These are phyloP conservation scores for Enteromius thamalakanensis DNA, from an alignment of 2,797 vertebrate genomes.

Conservation along the genomic window DNA sequence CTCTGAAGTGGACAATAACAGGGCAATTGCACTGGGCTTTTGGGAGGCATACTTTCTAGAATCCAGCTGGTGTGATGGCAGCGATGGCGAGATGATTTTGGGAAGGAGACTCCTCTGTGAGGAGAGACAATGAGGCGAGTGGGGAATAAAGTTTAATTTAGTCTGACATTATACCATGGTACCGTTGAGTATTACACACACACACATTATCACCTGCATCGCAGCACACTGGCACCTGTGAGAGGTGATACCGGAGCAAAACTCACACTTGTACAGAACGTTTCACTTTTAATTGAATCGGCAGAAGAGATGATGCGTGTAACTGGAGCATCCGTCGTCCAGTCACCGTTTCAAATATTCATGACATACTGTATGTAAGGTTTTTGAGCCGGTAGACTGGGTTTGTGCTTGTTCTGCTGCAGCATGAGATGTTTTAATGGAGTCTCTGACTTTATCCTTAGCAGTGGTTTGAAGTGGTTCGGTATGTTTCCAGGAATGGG, in stretches of 20 bases:
- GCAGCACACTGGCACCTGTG: slow-evolving; percentile 44
- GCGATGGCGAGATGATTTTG: slow-evolving; percentile 53
- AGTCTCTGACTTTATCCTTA: not conserved
- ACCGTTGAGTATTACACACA: slow-evolving; percentile 10
- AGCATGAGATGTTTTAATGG: not conserved
- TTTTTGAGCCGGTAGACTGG: not conserved
- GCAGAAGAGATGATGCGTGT: too few species aligned
- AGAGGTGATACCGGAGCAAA: not conserved
- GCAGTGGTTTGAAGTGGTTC: not conserved
- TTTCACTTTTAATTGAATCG: not conserved
- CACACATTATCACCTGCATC: slow-evolving; percentile 33
- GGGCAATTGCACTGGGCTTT: slow-evolving; percentile 84
- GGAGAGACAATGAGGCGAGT: slow-evolving; percentile 55
- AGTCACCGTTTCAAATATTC: not conserved
- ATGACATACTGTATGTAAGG: not conserved
- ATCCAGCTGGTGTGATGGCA: slow-evolving; percentile 59
- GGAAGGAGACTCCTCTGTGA: slow-evolving; percentile 54
- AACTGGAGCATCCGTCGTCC: too few species aligned
- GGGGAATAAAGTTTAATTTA: slow-evolving; percentile 73
- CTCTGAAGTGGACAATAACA: slow-evolving; percentile 77
- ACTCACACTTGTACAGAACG: not conserved
- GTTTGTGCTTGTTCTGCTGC: not conserved
- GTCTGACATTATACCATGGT: slow-evolving; percentile 64
- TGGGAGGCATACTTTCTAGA: slow-evolving; percentile 70
- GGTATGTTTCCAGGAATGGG: not conserved